Evolutionary conservation across 2,888 invertebrate species (phyloP).

Genomic region (Caenorhabditis angaria): DNA sequence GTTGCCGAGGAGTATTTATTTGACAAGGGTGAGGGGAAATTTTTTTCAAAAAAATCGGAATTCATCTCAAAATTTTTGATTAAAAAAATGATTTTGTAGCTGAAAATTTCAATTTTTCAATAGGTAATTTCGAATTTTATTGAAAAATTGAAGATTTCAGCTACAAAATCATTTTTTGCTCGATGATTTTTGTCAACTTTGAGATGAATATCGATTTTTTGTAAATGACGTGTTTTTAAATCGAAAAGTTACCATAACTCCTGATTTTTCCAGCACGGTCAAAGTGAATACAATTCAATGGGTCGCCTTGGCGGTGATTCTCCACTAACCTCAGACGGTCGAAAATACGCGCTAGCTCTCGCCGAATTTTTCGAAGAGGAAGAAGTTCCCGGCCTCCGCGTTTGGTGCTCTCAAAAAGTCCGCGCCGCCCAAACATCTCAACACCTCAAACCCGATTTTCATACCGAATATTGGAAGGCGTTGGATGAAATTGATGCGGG

Average conservation of each 20-base stretch:
- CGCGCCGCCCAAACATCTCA: conserved; percentile 92
- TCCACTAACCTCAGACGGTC: conserved; percentile 82
- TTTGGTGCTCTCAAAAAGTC: conserved; percentile 90
- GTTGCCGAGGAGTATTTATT: conserved; percentile 92
- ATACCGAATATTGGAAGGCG: conserved; percentile 88
- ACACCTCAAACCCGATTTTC: conserved; percentile 69
- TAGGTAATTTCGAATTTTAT: no score
- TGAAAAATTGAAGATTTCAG: no score
- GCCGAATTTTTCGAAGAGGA: conserved; percentile 76
- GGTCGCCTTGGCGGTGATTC: conserved; percentile 96
- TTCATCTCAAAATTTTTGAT: neutral
- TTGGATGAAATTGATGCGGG: conserved; percentile 94
- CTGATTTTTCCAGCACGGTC: conserved; percentile 85
- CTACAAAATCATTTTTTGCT: no score
- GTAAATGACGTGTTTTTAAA: no score
- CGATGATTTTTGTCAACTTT: no score
- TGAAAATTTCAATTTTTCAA: no score
- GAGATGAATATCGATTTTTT: no score
- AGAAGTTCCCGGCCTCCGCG: conserved; percentile 83
- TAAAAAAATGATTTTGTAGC: no score
- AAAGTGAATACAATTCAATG: conserved; percentile 89
- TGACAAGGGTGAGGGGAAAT: conserved; percentile 81
- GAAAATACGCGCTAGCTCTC: conserved; percentile 69
- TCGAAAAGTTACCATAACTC: no score
- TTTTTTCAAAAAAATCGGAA: no score